Evolutionary conservation across 92 coral and sea anemone species (phyloP), one percentile per base, ranked within the genome.

Genomic region (Porites divaricata): DNA sequence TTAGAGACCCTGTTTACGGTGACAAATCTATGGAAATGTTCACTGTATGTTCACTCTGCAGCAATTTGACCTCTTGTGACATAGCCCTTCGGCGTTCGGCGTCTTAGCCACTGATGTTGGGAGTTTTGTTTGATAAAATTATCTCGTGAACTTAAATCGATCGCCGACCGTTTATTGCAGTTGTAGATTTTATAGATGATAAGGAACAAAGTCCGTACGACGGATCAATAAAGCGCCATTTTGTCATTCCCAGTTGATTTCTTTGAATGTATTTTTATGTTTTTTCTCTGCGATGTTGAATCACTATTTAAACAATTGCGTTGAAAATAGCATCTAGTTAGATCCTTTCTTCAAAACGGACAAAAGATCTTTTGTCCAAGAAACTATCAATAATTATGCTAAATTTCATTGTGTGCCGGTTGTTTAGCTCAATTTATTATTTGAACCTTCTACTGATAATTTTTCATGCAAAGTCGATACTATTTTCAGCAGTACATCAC

Each of bases 331-430:
- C 24, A 17, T 17, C 16, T 61, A 24, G 79, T 58, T 72, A 41
- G 35, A 48, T 9, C 63, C 49, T 72, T 50, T 24, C n/a, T 73
- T 62, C 49, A 14, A 51, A 66, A 22, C 26, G 25, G 63, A 82
- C 86, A 72, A 82, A 70, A 82, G 79, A 48, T 12, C 86, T 73
- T 82, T 82, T 82, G 86, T 82, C 45, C 24, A 7, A 22, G 8
- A 4, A 17, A 9, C 48, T 24, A 65, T 79, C 19, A 78, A 79
- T 58, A n/a, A n/a, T n/a, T n/a, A 82, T 82, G 70, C 66, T 53
- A 67, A 68, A 52, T 65, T 51, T 45, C 24, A 8, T 15, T 49
- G 10, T 20, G 41, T 71, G 2, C 14, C 17, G 54, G 13, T 22
- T 23, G 71, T 63, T 22, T 9, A 19, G 19, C n/a, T 54, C 9